Evolutionary conservation across 1,140 invertebrate genomes (phyloP).

Genomic region (Microplitis demolitor): DNA sequence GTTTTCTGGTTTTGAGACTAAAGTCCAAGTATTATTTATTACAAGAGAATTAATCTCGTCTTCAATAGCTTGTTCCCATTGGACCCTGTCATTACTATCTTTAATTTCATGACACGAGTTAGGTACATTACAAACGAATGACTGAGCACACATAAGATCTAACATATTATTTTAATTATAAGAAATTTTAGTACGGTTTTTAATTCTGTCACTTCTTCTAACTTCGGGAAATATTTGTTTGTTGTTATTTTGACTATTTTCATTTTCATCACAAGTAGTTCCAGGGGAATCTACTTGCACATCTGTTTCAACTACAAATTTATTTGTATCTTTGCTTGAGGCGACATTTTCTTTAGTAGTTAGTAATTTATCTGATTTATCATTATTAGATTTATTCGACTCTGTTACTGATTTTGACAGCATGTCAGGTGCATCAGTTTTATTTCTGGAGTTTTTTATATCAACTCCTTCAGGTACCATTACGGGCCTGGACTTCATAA

Average conservation of each 20-base stretch:
- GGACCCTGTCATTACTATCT: constrained; percentile 35
- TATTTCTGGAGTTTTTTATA: not conserved
- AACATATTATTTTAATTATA: constrained; percentile 32
- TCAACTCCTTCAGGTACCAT: constrained; percentile 1
- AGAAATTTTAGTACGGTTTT: constrained; percentile 32
- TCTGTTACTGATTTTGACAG: constrained; percentile 31
- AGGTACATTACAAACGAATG: constrained; percentile 19
- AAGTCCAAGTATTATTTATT: constrained; percentile 49
- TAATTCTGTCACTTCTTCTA: constrained; percentile 37
- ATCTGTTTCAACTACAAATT: no score
- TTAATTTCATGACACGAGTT: constrained; percentile 45
- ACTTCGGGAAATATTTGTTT: constrained; percentile 15
- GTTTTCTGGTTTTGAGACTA: constrained; percentile 47
- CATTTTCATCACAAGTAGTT: constrained; percentile 10
- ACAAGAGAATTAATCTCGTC: constrained; percentile 49
- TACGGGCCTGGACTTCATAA: constrained; percentile 38
- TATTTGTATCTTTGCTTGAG: no score
- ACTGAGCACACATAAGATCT: constrained; percentile 24
- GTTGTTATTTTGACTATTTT: not conserved
- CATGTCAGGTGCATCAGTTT: constrained; percentile 25
- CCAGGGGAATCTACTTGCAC: no score
- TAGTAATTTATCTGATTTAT: constrained; percentile 32
- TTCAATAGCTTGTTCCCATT: constrained; percentile 49
- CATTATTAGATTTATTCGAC: constrained; percentile 29
- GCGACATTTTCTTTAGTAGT: no score